These are phyloP conservation scores for Cosmia pyralina DNA, from an alignment of 2,888 invertebrate genomes.

Conservation along the genomic window DNA sequence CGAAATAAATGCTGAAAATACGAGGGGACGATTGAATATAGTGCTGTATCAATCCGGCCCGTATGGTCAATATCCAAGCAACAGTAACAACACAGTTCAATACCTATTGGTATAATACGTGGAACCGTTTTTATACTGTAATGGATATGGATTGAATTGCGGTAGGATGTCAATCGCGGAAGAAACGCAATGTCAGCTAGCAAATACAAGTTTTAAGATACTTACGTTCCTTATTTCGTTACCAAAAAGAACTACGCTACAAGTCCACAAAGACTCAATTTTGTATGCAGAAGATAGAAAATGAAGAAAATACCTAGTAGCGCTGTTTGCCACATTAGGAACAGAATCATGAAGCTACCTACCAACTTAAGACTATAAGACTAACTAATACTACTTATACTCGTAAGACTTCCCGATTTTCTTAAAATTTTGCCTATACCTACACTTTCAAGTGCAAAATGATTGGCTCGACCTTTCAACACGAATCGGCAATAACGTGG, in stretches of 20 bases:
- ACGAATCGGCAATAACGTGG: constrained; percentile 74
- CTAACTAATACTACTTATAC: no score
- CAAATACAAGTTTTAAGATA: no score
- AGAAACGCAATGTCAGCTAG: no score
- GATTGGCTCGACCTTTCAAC: constrained; percentile 60
- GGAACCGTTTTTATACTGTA: background rate
- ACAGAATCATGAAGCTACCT: constrained; percentile 38
- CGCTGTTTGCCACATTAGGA: constrained; percentile 22
- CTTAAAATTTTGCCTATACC: constrained; percentile 39
- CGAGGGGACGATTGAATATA: background rate
- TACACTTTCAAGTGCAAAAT: constrained; percentile 41
- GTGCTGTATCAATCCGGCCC: background rate
- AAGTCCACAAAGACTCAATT: background rate
- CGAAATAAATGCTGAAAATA: background rate
- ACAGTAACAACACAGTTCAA: background rate
- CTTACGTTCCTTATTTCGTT: no score
- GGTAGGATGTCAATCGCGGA: no score
- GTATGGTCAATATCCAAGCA: background rate
- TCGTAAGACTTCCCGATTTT: constrained; percentile 48
- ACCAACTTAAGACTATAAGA: no score
- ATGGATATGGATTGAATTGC: background rate
- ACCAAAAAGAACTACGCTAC: background rate
- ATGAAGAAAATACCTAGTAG: constrained; percentile 1
- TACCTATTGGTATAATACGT: background rate
- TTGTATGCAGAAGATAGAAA: background rate